These are phyloP conservation scores for Drosophila pegasa DNA, from an alignment of 2,888 invertebrate genomes.

Conservation along the genomic window DNA sequence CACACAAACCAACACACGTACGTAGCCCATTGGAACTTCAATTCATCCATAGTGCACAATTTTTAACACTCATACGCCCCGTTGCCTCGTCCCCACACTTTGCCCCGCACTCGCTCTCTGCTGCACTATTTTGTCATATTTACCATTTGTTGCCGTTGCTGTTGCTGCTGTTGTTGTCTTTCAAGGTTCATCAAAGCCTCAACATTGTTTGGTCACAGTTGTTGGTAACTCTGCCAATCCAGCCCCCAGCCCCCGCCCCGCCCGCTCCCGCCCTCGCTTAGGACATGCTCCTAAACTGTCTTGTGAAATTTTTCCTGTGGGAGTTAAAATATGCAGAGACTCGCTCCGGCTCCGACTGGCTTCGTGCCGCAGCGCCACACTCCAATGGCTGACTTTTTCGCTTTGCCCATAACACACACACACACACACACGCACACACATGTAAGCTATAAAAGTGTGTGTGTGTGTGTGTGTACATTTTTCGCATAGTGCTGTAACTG, in stretches of 20 bases:
- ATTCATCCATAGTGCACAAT: conserved; percentile 75
- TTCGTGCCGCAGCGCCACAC: conserved; percentile 4
- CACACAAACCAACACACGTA: conserved; percentile 12
- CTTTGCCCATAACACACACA: conserved; percentile 26
- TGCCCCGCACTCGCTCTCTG: conserved; percentile 27
- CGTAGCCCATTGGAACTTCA: conserved; percentile 61
- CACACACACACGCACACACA: background rate
- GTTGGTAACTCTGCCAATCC: conserved; percentile 61
- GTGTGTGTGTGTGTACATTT: conserved; percentile 19
- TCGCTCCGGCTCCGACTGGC: conserved; percentile 41
- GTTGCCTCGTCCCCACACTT: conserved; percentile 53
- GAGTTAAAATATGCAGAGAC: conserved; percentile 75
- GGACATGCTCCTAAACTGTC: conserved; percentile 71
- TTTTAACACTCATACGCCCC: conserved; percentile 78
- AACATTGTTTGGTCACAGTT: conserved; percentile 78
- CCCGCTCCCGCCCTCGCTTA: conserved; percentile 9
- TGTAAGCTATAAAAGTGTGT: background rate
- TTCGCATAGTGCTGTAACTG: conserved; percentile 57
- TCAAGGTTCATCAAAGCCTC: conserved; percentile 79
- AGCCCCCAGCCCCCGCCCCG: background rate
- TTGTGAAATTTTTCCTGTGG: conserved; percentile 78
- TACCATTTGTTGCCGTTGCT: conserved; percentile 31
- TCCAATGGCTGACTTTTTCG: conserved; percentile 60
- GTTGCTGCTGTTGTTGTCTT: conserved; percentile 57
- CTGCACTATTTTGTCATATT: conserved; percentile 70